phyloP scores from a whole-genome alignment of 2,888 invertebrate species.

The Metallyticus violacea region DNA sequence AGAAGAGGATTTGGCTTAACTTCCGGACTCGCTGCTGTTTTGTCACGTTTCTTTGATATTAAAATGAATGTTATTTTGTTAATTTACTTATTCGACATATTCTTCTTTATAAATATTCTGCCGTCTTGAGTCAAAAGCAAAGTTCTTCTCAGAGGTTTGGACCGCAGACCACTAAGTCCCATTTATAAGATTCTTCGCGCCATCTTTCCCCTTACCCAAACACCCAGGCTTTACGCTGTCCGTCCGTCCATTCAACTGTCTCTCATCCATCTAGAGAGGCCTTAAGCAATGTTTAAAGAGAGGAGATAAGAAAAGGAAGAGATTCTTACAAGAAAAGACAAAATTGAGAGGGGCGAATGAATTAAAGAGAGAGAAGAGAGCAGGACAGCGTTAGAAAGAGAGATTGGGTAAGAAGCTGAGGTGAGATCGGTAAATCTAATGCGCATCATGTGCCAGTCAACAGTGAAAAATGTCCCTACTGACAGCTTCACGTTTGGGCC shows the following conservation, averaged over 20 bases:
- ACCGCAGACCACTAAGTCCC: not conserved
- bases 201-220: not conserved
- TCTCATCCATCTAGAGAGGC: not conserved
- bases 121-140: too few species aligned
- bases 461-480: not conserved
- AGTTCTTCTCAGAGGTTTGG: not conserved
- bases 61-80: too few species aligned
- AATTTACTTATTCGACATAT: too few species aligned
- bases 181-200: not conserved
- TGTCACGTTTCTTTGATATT: too few species aligned
- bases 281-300: not conserved
- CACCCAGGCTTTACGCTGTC: not conserved
- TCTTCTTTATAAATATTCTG: too few species aligned
- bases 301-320: not conserved
- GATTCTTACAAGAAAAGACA: not conserved
- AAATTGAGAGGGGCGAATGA: not conserved
- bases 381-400: too few species aligned
- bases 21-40: too few species aligned
- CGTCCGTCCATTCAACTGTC: not conserved
- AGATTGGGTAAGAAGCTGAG: not conserved
- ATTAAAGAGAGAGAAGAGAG: not conserved
- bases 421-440: not conserved
- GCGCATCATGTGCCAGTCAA: not conserved
- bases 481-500: not conserved
- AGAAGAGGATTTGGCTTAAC: too few species aligned